Percentiles rank a stretch among this genome's conserved stretches.
Conservation (phyloP, 2,797 vertebrate genomes). For the Chrysocyon brachyurus region DNA sequence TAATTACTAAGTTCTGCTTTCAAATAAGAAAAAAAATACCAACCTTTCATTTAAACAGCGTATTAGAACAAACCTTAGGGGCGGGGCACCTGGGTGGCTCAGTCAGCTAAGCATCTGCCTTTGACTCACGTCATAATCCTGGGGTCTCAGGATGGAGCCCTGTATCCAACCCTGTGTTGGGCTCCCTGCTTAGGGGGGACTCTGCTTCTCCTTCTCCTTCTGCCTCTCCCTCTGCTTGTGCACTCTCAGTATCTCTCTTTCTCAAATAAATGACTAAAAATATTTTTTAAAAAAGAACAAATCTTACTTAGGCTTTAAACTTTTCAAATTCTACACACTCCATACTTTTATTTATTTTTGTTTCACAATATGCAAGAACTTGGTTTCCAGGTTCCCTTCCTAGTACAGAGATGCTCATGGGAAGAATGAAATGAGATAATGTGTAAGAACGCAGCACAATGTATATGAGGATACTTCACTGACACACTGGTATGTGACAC, state of each 20-base stretch:
- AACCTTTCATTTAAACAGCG: neutral
- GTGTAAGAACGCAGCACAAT: neutral
- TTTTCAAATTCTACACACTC: neutral
- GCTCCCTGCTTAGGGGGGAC: neutral
- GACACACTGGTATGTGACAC: neutral
- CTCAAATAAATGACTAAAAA: neutral
- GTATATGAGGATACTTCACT: neutral
- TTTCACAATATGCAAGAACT: neutral
- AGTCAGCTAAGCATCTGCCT: neutral
- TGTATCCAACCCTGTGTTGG: accelerated
- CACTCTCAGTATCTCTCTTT: neutral
- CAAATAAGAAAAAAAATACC: neutral
- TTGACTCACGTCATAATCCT: neutral
- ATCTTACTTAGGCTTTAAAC: neutral
- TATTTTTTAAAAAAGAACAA: neutral
- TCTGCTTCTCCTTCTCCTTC: neutral
- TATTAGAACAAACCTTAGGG: neutral
- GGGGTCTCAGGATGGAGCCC: neutral
- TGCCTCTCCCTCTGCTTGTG: neutral
- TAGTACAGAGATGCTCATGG: neutral
- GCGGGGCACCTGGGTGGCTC: neutral
- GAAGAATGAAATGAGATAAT: neutral
- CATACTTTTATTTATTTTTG: neutral
- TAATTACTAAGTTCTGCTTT: neutral
- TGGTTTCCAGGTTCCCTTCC: neutral